Conservation (phyloP, 2,797 vertebrate species). For the Scolopax bukidnonensis region DNA sequence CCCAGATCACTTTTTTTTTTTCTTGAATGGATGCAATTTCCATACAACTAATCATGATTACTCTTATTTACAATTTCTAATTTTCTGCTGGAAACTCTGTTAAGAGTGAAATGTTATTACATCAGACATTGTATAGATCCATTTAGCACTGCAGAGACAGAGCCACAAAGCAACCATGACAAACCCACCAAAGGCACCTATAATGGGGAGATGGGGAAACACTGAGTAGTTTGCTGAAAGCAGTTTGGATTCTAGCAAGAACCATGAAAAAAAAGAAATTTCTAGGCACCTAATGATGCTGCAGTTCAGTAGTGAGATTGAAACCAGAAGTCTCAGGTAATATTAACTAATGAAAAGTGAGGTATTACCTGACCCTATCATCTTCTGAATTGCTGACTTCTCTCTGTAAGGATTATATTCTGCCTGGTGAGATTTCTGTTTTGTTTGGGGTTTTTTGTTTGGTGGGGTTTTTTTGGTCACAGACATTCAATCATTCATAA, state of each 20-base stretch:
- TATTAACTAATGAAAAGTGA: conserved; percentile 61
- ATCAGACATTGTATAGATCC: neutral
- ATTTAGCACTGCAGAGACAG: neutral
- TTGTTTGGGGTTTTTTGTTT: neutral
- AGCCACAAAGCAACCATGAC: neutral
- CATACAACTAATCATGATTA: neutral
- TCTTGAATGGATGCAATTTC: neutral
- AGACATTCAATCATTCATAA: neutral
- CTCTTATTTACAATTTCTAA: neutral
- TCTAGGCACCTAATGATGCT: conserved; percentile 43
- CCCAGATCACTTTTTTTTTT: neutral
- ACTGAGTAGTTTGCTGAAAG: conserved; percentile 53
- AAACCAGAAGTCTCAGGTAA: conserved; percentile 56
- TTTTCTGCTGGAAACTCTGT: neutral
- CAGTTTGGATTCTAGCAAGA: conserved; percentile 46
- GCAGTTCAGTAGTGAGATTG: conserved; percentile 50
- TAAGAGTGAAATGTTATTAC: neutral
- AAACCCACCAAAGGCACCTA: neutral
- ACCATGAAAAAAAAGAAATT: neutral
- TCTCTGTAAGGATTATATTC: conserved; percentile 34
- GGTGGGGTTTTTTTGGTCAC: neutral
- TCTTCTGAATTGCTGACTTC: conserved; percentile 31
- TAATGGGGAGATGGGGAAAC: neutral
- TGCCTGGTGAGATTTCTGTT: conserved; percentile 36
- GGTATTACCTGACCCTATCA: conserved; percentile 19